A percentile compares a stretch with the other conserved stretches of the same genome.
phyloP scores from a whole-genome alignment of 2,888 invertebrate genomes.

The Drosophila nr. medialis region DNA sequence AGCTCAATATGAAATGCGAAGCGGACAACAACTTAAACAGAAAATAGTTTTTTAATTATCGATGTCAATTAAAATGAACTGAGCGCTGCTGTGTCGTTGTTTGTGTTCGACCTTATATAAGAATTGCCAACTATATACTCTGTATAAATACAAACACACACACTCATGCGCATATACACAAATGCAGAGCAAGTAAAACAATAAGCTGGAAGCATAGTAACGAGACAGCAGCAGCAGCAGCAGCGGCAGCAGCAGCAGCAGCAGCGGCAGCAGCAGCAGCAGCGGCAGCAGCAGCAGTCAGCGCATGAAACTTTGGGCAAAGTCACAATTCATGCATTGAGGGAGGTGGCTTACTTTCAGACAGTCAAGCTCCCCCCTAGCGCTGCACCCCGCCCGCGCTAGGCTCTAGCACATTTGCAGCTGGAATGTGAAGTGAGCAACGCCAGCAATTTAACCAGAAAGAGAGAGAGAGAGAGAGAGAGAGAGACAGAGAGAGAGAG shows the following conservation, averaged over 20 bases:
- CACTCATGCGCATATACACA: conserved; percentile 7
- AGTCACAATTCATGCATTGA: conserved; percentile 48
- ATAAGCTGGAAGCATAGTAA: conserved; percentile 60
- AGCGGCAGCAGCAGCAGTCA: conserved; percentile 21
- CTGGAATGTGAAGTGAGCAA: conserved; percentile 52
- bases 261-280: conserved; percentile 19
- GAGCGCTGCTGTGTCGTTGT: conserved; percentile 46
- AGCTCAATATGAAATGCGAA: conserved; percentile 30
- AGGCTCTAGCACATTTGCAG: conserved; percentile 12
- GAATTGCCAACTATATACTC: conserved; percentile 40
- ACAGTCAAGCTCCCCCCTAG: conserved; percentile 9
- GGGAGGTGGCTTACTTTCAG: conserved; percentile 13
- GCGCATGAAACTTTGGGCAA: conserved; percentile 50
- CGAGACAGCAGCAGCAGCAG: conserved; percentile 29
- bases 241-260: conserved; percentile 23
- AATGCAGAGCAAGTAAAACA: conserved; percentile 57
- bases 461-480: conserved; percentile 13
- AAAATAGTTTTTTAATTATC: conserved; percentile 77
- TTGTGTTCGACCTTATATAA: conserved; percentile 61
- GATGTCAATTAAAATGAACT: conserved; percentile 82
- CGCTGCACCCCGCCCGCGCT: neutral
- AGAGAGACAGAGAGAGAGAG: neutral
- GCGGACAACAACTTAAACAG: conserved; percentile 48
- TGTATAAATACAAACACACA: conserved; percentile 8
- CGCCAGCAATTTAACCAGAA: conserved; percentile 48